These are phyloP conservation scores for Zapus hudsonius DNA, from an alignment of 2,113 vertebrate genomes.

Conservation along the genomic window DNA sequence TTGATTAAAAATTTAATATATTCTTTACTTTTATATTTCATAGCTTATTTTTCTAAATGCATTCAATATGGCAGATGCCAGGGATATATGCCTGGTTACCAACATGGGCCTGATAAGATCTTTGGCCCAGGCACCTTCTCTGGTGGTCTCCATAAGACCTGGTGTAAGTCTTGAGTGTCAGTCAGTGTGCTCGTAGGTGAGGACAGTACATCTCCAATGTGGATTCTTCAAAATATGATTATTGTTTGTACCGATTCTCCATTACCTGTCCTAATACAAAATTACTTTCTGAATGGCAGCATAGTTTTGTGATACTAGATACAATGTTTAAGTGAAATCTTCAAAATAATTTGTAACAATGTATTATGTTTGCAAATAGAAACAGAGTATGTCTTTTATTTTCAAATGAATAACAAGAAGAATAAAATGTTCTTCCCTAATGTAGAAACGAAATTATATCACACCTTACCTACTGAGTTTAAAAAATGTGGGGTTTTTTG, in stretches of 20 bases:
- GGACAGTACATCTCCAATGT: neutral
- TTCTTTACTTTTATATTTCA: no score
- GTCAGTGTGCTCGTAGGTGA: neutral
- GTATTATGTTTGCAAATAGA: constrained; percentile 16
- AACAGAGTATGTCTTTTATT: constrained; percentile 21
- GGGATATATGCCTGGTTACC: no score
- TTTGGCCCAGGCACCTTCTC: neutral
- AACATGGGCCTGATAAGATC: no score
- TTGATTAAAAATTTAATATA: no score
- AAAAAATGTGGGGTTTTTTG: neutral
- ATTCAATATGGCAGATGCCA: no score
- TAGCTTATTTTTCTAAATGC: no score
- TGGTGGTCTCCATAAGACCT: neutral
- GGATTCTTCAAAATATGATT: neutral
- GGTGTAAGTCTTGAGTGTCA: neutral
- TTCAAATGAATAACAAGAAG: neutral
- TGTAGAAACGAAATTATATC: neutral
- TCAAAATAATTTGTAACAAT: neutral
- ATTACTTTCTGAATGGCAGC: neutral
- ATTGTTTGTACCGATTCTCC: neutral
- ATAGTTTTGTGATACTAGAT: neutral
- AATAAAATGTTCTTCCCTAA: neutral
- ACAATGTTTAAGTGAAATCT: neutral
- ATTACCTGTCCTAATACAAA: neutral
- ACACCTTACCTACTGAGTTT: neutral